Percentiles rank a stretch among this genome's conserved stretches.
Conservation (phyloP, 2,113 vertebrate genomes). For the Pollachius pollachius region DNA sequence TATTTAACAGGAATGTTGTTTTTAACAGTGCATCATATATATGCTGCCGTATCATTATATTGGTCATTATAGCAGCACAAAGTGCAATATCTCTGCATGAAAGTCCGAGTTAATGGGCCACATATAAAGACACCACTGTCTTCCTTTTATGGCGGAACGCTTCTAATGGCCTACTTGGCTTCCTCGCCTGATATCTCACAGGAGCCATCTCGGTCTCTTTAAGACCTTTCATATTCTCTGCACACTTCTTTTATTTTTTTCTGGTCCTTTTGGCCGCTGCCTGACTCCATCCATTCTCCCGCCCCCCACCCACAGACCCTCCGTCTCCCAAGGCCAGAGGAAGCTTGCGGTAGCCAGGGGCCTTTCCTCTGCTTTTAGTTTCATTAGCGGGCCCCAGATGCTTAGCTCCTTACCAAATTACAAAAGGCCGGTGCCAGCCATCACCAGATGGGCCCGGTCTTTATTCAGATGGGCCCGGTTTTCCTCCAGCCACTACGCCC, state of each 20-base stretch:
- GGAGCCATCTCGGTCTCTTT: slow-evolving; percentile 65
- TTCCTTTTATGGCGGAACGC: slow-evolving; percentile 71
- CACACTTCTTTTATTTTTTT: slow-evolving; percentile 33
- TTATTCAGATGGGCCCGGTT: slow-evolving; percentile 81
- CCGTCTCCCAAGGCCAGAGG: slow-evolving; percentile 49
- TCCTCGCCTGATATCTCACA: slow-evolving; percentile 59
- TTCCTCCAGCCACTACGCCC: slow-evolving; percentile 74
- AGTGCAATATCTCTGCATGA: slow-evolving; percentile 61
- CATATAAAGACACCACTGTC: slow-evolving; percentile 71
- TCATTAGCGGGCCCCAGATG: slow-evolving; percentile 78
- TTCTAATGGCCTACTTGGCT: slow-evolving; percentile 75
- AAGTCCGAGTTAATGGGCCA: slow-evolving; percentile 70
- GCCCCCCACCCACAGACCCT: slow-evolving; percentile 23
- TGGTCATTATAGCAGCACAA: slow-evolving; percentile 65
- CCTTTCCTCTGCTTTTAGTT: slow-evolving; percentile 68
- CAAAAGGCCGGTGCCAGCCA: slow-evolving; percentile 71
- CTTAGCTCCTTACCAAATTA: slow-evolving; percentile 76
- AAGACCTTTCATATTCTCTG: slow-evolving; percentile 63
- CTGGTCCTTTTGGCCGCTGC: slow-evolving; percentile 46
- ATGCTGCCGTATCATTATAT: slow-evolving; percentile 50
- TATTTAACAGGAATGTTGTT: slow-evolving; percentile 43
- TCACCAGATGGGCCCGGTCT: slow-evolving; percentile 80
- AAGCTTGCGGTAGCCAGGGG: slow-evolving; percentile 48
- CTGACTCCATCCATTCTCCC: slow-evolving; percentile 56
- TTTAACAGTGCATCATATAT: slow-evolving; percentile 53